Percentiles rank a stretch among this genome's conserved stretches.
Evolutionary conservation across 2,888 invertebrate genomes (phyloP).

Genomic region (Diadegma fenestrale): DNA sequence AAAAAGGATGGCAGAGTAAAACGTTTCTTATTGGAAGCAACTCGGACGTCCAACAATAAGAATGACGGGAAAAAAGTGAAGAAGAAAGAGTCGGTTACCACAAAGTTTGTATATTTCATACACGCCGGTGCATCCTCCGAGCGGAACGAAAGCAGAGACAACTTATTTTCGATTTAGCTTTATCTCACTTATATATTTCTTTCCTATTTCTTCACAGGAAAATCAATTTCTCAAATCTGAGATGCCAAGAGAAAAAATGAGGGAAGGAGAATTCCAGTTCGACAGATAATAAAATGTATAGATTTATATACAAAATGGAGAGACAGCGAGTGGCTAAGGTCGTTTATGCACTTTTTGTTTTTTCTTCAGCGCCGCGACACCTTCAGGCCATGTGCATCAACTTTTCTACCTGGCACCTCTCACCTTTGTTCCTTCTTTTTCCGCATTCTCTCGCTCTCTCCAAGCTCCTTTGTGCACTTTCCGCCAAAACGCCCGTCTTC

Average conservation of each 20-base stretch:
- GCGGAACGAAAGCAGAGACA: not conserved
- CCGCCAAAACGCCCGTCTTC: not conserved
- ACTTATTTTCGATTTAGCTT: constrained; percentile 27
- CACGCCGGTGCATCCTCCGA: constrained; percentile 11
- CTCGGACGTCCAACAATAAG: not conserved
- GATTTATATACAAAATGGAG: constrained; percentile 20
- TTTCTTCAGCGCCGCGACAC: constrained; percentile 48
- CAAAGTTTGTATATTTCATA: constrained; percentile 32
- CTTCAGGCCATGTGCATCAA: constrained; percentile 37
- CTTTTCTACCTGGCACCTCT: constrained; percentile 36
- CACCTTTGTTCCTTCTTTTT: not conserved
- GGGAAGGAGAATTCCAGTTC: not conserved
- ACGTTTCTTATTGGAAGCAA: no score
- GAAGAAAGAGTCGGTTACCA: not conserved
- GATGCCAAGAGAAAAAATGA: constrained; percentile 52
- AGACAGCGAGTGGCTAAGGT: constrained; percentile 32
- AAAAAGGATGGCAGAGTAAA: no score
- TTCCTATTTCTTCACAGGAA: constrained; percentile 26
- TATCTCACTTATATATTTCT: constrained; percentile 5
- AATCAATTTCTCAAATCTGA: constrained; percentile 67
- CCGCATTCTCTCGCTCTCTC: constrained; percentile 19
- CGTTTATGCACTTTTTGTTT: constrained; percentile 51
- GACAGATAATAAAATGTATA: not conserved
- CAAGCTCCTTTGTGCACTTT: not conserved
- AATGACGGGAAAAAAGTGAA: constrained; percentile 3